A percentile compares a stretch with the other conserved stretches of the same genome.
These are phyloP conservation scores for Pseudanteris insignis DNA, from an alignment of 2,888 invertebrate genomes.

Conservation along the genomic window DNA sequence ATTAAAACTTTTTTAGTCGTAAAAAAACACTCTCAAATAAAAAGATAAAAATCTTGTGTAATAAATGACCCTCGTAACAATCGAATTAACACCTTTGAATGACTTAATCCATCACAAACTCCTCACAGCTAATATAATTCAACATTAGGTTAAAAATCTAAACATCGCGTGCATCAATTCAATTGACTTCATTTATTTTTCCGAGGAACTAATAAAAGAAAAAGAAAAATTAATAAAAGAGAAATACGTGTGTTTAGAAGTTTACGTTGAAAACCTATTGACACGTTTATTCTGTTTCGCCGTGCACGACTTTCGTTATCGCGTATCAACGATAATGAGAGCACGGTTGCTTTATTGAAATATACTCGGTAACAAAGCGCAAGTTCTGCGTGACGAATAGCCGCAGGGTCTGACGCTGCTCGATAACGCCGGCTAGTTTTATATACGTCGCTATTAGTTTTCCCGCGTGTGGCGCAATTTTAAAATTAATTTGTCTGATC, in stretches of 20 bases:
- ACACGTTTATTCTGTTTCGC: conserved; percentile 29
- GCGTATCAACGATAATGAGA: conserved; percentile 38
- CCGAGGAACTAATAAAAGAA: too few relatives aligned
- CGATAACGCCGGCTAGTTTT: conserved; percentile 37
- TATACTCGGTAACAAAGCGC: conserved; percentile 38
- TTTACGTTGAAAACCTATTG: conserved; percentile 24
- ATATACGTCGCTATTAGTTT: conserved; percentile 21
- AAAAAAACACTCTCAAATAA: too few relatives aligned
- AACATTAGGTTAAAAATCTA: too few relatives aligned
- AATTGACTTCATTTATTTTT: too few relatives aligned
- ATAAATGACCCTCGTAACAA: too few relatives aligned
- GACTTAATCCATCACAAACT: too few relatives aligned
- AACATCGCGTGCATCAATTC: too few relatives aligned
- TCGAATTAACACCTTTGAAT: too few relatives aligned
- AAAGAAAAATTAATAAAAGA: too few relatives aligned
- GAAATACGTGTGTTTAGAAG: conserved; percentile 25
- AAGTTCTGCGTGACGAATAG: conserved; percentile 42
- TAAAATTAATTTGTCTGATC: conserved; percentile 33
- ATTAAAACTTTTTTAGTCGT: too few relatives aligned
- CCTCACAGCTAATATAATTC: too few relatives aligned
- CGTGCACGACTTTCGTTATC: conserved; percentile 42
- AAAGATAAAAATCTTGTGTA: too few relatives aligned
- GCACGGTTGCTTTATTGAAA: conserved; percentile 39
- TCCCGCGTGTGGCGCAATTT: conserved; percentile 19
- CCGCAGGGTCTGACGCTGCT: conserved; percentile 18